Conservation (phyloP, 2,113 vertebrate species). For the Eonycteris spelaea region DNA sequence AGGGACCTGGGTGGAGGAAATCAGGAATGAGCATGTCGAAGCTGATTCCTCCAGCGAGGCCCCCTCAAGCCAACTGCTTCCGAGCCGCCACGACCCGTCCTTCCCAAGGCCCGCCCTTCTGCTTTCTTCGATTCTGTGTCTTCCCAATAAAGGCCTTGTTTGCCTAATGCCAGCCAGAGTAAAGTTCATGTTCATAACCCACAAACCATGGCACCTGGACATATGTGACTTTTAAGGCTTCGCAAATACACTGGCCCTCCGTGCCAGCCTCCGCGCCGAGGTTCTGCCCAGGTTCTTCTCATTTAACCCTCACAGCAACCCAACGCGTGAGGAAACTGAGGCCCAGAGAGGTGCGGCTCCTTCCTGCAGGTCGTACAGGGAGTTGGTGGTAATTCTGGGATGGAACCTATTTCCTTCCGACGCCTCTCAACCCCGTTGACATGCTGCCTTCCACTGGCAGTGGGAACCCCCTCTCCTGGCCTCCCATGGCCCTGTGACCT, state of each 20-base stretch:
- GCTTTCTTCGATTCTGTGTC: background rate
- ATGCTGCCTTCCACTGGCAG: background rate
- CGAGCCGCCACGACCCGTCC: background rate
- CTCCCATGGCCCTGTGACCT: background rate
- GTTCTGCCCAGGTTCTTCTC: background rate
- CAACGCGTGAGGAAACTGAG: background rate
- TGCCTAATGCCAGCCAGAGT: background rate
- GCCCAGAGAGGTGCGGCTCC: background rate
- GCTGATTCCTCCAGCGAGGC: background rate
- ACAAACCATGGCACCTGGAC: background rate
- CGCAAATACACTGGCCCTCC: accelerated
- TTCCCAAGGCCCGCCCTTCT: background rate
- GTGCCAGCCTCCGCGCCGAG: background rate
- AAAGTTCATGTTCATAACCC: background rate
- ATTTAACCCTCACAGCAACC: background rate
- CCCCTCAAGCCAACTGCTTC: background rate
- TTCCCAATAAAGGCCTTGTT: background rate
- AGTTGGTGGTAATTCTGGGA: background rate
- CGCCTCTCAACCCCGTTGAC: background rate
- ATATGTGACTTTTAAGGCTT: background rate
- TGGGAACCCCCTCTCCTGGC: background rate
- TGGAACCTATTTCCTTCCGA: background rate
- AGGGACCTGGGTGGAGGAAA: background rate
- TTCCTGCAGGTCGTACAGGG: background rate
- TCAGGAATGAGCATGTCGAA: background rate